These are phyloP conservation scores for Gambelia wislizenii DNA, from an alignment of 2,797 vertebrate species.

Conservation along the genomic window DNA sequence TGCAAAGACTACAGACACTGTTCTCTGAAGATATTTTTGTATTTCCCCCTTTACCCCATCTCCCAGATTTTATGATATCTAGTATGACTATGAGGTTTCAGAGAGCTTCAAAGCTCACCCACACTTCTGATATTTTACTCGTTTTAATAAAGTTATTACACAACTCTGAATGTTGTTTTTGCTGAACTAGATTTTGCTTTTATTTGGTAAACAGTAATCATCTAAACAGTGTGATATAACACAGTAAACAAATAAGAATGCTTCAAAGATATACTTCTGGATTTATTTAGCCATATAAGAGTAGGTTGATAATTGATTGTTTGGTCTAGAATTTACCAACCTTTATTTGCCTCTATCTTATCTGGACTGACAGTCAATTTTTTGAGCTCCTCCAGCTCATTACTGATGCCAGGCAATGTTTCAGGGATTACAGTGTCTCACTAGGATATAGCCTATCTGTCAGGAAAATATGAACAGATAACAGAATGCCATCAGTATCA, in stretches of 20 bases:
- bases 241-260: neutral
- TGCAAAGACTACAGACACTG: no score
- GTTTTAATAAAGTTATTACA: no score
- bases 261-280: neutral
- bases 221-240: neutral
- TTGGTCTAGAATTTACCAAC: neutral
- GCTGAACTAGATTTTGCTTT: no score
- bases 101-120: no score
- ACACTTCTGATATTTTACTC: no score
- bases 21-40: no score
- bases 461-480: neutral
- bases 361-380: neutral
- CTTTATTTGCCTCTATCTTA: neutral
- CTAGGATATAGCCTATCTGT: neutral
- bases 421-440: neutral
- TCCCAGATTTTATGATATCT: no score
- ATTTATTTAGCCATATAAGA: neutral
- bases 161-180: no score
- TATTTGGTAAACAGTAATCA: neutral
- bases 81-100: no score
- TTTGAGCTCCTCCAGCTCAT: neutral
- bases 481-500: neutral
- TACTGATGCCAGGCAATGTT: neutral
- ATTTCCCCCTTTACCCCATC: no score
- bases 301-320: neutral